Percentiles rank a stretch among this genome's conserved stretches.
Conservation (phyloP, 2,113 vertebrate genomes). For the Raja brachyura region DNA sequence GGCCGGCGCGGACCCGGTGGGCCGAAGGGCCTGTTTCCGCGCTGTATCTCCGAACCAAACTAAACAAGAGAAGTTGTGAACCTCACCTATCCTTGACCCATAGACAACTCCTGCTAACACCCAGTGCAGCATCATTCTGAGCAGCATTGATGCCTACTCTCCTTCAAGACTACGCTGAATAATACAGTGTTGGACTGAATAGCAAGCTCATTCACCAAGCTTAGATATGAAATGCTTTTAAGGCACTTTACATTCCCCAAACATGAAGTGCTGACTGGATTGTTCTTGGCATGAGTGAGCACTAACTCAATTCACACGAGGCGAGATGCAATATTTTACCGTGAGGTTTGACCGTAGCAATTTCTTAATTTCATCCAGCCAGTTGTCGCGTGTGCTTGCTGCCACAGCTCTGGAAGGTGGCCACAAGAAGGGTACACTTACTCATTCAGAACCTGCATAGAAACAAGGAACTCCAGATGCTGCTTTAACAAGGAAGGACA, state of each 20-base stretch:
- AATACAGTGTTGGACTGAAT: not conserved
- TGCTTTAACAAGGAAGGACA: too few species aligned
- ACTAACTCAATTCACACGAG: not conserved
- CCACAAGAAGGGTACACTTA: too few species aligned
- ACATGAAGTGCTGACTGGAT: slow-evolving; percentile 6
- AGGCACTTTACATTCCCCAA: not conserved
- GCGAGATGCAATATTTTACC: not conserved
- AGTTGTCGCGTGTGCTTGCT: not conserved
- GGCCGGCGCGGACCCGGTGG: too few species aligned
- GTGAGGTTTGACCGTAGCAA: not conserved
- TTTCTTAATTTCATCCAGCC: not conserved
- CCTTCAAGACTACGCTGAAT: not conserved
- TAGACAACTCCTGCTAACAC: not conserved
- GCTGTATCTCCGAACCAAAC: too few species aligned
- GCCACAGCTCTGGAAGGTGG: not conserved
- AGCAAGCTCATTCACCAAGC: not conserved
- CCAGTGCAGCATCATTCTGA: not conserved
- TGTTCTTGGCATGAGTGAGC: not conserved
- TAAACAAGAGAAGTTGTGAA: too few species aligned
- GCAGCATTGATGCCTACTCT: not conserved
- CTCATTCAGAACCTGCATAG: not conserved
- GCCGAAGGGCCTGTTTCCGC: too few species aligned
- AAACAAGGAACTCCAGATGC: too few species aligned
- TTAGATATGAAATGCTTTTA: not conserved
- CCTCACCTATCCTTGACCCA: not conserved